Base-by-base conservation (phyloP, 2,797 vertebrate genomes). In the Cryptoblepharus egeriae region DNA sequence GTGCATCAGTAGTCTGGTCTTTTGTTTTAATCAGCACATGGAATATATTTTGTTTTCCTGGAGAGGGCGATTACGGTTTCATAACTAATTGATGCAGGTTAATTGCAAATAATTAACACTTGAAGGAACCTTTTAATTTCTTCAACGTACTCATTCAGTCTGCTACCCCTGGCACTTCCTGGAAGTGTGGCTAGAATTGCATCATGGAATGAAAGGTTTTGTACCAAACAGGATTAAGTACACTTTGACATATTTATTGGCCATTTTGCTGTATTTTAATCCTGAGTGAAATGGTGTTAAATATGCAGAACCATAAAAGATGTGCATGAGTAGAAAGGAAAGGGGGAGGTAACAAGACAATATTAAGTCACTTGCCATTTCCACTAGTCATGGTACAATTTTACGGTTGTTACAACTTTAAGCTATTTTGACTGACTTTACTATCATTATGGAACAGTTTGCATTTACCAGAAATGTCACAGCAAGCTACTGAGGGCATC, bases 141-240 rank as follows among this genome's bases (percentile, higher is more conserved):
- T 91, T 12, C 92, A 84, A 91, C 87, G 87, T 91, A 93, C 90
- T 86, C 71, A 90, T 87, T 91, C 74, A 65, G 75, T 55, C 63
- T 83, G 83, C n/a, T 0, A 89, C 91, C 87, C 65, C 72, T 67
- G 85, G 57, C 65, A 89, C 88, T 91, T 87, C 83, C 86, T 3
- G 0, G 68, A 73, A 92, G 85, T 90, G 85, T 85, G 67, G 82
- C 93, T 86, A 92, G 94, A 95, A 96, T 95, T 94, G 93, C 92
- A 94, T 95, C 89, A 95, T 93, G 93, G 92, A 90, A 88, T 93
- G 89, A 85, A 92, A 93, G 91, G 93, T 93, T 96, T 90, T 92
- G 94, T 95, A 94, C 95, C 93, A 96, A 95, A 94, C 90, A 91
- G 84, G 89, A 93, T 95, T 94, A 95, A 95, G 92, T 92, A 91